Base-by-base conservation (phyloP, 2,797 vertebrate species). In the Gallinago stenura region DNA sequence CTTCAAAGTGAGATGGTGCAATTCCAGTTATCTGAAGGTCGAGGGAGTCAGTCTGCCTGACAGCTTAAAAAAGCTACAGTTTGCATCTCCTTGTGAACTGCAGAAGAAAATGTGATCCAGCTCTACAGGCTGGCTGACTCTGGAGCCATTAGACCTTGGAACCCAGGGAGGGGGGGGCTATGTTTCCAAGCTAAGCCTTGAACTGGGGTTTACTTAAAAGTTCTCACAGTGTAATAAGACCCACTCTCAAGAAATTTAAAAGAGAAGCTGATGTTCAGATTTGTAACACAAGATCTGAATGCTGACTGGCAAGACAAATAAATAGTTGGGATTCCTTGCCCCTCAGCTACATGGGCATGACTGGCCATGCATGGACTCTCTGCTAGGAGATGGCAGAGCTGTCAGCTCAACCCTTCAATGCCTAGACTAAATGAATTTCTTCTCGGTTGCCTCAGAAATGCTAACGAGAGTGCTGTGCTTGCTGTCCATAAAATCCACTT, bases 1-100 rank as follows among this genome's bases (percentile, higher is more conserved):
- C 93, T 95, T 95, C 91, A 95, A 93, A 97, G 93, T 41, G 91
- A 93, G 85, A 75, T 83, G 78, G 53, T 95, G 72, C 85, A 90
- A 87, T 90, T 83, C 66, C 76, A 66, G 75, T 93, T 95, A 72
- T 93, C 83, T 94, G 85, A 96, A 96, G 95, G 95, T 94, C 31
- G 2, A 92, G 86, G 65, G 69, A 92, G 86, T 43, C 85, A 95
- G 70, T 83, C 86, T 83, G 66, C 18, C 84, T 93, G 90, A 72
- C 90, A 96, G 86, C 78, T 93, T 76, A 6, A 64, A 93, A 90
- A 72, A 71, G 7, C 58, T 93, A 51, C 37, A 78, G 9, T 84
- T 95, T 96, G 93, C 78, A 80, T 95, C 65, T 51, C 83, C 81
- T 46, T 91, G 85, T 66, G 71, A 92, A 65, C 31, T 75, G 30